Percentiles rank a stretch among this genome's conserved stretches.
phyloP scores from a whole-genome alignment of 1,140 invertebrate genomes.

The Diorhabda sublineata region DNA sequence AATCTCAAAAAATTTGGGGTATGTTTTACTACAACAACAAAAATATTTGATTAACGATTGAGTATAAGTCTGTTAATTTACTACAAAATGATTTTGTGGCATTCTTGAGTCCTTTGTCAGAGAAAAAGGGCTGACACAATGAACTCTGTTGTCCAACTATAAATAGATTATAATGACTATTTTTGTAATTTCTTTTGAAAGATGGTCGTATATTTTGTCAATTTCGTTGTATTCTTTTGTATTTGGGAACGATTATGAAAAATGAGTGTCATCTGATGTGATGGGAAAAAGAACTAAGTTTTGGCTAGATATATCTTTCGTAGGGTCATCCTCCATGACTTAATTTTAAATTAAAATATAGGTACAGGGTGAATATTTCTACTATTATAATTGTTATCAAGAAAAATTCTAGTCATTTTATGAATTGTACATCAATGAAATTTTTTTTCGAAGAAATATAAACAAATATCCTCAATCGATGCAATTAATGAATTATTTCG shows the following conservation, averaged over 20 bases:
- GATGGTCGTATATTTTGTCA: background rate
- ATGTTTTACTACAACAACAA: background rate
- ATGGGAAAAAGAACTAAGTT: background rate
- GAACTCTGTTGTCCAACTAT: background rate
- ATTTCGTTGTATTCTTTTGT: background rate
- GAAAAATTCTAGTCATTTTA: too few relatives aligned
- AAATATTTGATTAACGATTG: background rate
- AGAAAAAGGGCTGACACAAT: background rate
- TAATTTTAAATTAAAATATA: too few relatives aligned
- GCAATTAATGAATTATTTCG: too few relatives aligned
- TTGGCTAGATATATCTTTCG: background rate
- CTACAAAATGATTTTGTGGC: background rate
- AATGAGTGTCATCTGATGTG: background rate
- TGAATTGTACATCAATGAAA: too few relatives aligned
- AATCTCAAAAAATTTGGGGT: slow-evolving; percentile 1
- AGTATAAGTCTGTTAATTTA: background rate
- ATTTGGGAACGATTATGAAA: background rate
- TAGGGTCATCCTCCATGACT: too few relatives aligned
- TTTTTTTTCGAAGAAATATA: too few relatives aligned
- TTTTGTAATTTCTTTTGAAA: slow-evolving; percentile 3
- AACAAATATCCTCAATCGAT: too few relatives aligned
- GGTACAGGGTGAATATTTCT: too few relatives aligned
- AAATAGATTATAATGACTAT: slow-evolving; percentile 3
- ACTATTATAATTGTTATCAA: too few relatives aligned
- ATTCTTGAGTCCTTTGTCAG: background rate